Evolutionary conservation across 2,888 invertebrate species (phyloP).

Genomic region (Sphinx pinastri): DNA sequence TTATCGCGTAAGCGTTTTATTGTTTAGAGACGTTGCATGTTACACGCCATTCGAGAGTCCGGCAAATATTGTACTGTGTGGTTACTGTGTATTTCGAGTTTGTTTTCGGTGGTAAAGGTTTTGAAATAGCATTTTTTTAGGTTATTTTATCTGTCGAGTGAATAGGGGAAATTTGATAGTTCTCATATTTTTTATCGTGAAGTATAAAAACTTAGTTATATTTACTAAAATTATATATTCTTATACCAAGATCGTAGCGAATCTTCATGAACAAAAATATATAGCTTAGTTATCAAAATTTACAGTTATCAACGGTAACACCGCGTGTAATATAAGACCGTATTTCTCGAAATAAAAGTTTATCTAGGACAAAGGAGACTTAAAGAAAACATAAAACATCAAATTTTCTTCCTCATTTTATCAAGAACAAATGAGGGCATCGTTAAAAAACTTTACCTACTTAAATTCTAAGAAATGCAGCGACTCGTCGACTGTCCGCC

Average conservation of each 20-base stretch:
- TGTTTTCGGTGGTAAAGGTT: not conserved
- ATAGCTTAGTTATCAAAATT: not conserved
- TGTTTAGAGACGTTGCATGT: slow-evolving; percentile 51
- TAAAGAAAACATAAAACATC: slow-evolving; percentile 26
- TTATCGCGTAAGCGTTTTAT: slow-evolving; percentile 43
- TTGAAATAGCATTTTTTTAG: not conserved
- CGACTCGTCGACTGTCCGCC: slow-evolving; percentile 44
- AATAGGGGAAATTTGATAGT: not conserved
- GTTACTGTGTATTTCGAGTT: slow-evolving; percentile 36
- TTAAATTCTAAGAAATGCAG: slow-evolving; percentile 29
- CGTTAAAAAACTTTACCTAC: slow-evolving; percentile 28
- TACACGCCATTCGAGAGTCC: slow-evolving; percentile 46
- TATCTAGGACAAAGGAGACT: slow-evolving; percentile 20
- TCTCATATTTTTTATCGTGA: not conserved
- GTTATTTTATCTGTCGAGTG: not conserved
- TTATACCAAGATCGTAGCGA: too few relatives aligned
- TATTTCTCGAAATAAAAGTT: not conserved
- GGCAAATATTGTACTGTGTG: slow-evolving; percentile 33
- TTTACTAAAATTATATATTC: too few relatives aligned
- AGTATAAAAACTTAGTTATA: not conserved
- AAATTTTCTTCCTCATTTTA: slow-evolving; percentile 31
- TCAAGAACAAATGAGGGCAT: slow-evolving; percentile 31
- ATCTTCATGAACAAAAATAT: too few relatives aligned
- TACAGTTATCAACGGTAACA: not conserved
- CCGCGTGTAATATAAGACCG: not conserved